Base-by-base conservation (phyloP, 2,888 invertebrate species). In the Ptilodon capucinus region DNA sequence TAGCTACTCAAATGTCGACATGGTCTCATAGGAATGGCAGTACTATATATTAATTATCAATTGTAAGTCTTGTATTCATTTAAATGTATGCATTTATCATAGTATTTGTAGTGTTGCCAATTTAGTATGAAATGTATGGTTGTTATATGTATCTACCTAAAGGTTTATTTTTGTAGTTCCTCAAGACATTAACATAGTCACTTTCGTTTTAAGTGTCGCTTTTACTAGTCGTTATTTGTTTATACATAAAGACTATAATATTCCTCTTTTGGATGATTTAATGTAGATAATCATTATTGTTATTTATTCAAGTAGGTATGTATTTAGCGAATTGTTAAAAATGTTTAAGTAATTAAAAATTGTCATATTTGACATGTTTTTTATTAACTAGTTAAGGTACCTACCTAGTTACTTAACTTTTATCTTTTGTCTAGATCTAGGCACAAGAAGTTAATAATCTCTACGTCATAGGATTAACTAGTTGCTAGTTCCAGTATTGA, bases 111-210 rank as follows among this genome's bases (percentile, higher is more conserved):
- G 45, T 36, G 41, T 47, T 40, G 43, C 56, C 51, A 60, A 50
- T 60, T 54, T 14, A 54, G 41, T 50, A 32, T 35, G n/a, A 28
- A 46, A 30, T 34, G 46, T 42, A 35, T 40, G 7, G 19, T 48
- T 50, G 48, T 44, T 40, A 49, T 38, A 49, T 43, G 30, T 36
- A 40, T 39, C n/a, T 41, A 45, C 44, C 30, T 19, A 47, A 52
- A 57, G 36, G 61, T 57, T 54, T 67, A 65, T 64, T 68, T 52
- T 68, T 52, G 42, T 73, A 66, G 66, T 66, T 67, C 64, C 59
- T 71, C 42, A 46, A 50, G 49, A 42, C 58, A 54, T 58, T 58
- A 57, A 49, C 60, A 50, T 51, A 57, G 51, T 51, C 61, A 47
- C 48, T 60, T 65, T 55, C 68, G 63, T 61, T 53, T 56, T 60